A percentile compares a stretch with the other conserved stretches of the same genome.
These are phyloP conservation scores for Corydoras sp. DNA, from an alignment of 2,113 vertebrate genomes.

Conservation along the genomic window DNA sequence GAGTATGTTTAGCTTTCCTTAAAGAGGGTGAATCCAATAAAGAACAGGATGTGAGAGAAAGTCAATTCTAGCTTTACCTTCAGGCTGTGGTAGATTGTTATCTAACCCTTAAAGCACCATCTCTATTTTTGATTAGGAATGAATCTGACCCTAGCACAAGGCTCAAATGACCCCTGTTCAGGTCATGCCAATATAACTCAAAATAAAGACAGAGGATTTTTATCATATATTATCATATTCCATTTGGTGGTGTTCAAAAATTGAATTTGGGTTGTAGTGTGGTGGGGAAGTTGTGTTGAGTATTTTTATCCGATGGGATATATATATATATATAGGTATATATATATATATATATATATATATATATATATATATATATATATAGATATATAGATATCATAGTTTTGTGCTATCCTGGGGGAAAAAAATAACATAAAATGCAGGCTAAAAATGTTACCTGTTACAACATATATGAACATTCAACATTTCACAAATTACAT, in stretches of 20 bases:
- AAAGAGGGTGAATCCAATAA: constrained; percentile 21
- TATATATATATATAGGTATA: too few species aligned
- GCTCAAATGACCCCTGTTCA: constrained; percentile 19
- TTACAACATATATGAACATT: too few species aligned
- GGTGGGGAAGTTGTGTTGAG: too few species aligned
- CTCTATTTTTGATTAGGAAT: constrained; percentile 11
- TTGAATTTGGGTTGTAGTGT: constrained; percentile 15
- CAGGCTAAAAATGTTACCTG: too few species aligned
- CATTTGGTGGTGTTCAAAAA: constrained; percentile 14
- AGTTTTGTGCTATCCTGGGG: too few species aligned
- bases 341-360: too few species aligned
- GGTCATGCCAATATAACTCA: constrained; percentile 11
- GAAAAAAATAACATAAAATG: too few species aligned
- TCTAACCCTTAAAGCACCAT: constrained; percentile 18
- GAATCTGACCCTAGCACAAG: constrained; percentile 12
- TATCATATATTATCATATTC: not conserved
- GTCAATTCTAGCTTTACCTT: not conserved
- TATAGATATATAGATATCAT: too few species aligned
- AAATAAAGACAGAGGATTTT: constrained; percentile 7
- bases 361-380: too few species aligned
- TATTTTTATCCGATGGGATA: too few species aligned
- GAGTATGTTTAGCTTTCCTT: constrained; percentile 8
- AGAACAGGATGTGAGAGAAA: constrained; percentile 28
- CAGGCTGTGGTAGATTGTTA: constrained; percentile 14
- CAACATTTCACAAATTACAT: too few species aligned